Base-by-base conservation (phyloP, 2,113 vertebrate genomes). In the Orycteropus afer region DNA sequence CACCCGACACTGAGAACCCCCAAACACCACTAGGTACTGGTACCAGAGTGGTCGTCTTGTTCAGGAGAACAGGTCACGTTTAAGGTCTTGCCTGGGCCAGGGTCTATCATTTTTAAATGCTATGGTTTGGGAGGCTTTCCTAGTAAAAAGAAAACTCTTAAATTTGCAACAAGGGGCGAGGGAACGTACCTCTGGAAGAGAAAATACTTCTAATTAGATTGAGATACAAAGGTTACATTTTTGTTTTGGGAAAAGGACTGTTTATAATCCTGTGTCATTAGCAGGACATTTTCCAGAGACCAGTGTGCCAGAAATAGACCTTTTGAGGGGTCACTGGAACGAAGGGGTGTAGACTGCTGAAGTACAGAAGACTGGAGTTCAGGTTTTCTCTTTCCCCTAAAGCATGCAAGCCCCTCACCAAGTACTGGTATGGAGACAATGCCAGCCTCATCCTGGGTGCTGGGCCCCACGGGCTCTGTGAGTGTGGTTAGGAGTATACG, bases 261-360 rank as follows among this genome's bases (percentile, higher is more conserved):
- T 97, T 97, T 97, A 96, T 96, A 97, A 96, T 94, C 65, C 77
- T 2, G 40, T 96, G 96, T 97, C 95, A 97, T 97, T 95, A 96
- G 89, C 67, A 87, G 90, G 97, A 97, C 90, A 96, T 97, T 96
- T 96, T 97, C 95, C 96, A 97, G 97, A 96, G 89, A 95, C 78
- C 47, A 74, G 80, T 81, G 40, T 95, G 89, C 91, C 94, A 97
- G 89, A 97, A 97, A 97, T 96, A 97, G 96, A 88, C 78, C 95
- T 71, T 96, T 79, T n/a, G 82, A 97, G 82, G 93, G 93, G 95
- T 95, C 92, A 95, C 59, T 92, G 51, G 67, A 92, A 93, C 81
- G n/a, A 95, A 97, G 67, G 79, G 86, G 91, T 94, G 5, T 42
- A 95, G 71, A 93, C 34, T 51, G 88, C 65, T 51, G 29, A 89